Base-by-base conservation (phyloP, 2,888 invertebrate genomes). In the Ceraclea dissimilis region DNA sequence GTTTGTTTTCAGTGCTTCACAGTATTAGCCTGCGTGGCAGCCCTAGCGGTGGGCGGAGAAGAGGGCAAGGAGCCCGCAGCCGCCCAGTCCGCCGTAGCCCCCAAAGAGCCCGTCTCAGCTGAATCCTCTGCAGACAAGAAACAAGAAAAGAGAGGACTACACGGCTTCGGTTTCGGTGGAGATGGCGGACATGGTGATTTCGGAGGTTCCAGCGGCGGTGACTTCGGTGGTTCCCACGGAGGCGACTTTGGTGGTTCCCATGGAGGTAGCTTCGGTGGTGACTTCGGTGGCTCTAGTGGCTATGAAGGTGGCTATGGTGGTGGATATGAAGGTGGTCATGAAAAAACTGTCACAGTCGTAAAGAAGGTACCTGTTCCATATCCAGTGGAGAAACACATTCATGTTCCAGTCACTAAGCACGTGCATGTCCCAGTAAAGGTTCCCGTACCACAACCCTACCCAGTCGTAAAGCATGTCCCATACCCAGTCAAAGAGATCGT, bases 301-400 rank as follows among this genome's bases (percentile, higher is more conserved):
- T 65, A 66, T 31, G 63, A 58, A 47, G 70, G 53, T 16, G 68
- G 60, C 18, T 47, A 64, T 22, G 63, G 62, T 13, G 64, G 63
- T 10, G 58, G 55, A 26, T 65, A 65, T 52, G 67, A 69, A 17
- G 69, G 56, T 66, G 68, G 70, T 52, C 75, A 76, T 61, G 71
- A 76, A 57, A 86, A 84, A 71, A 83, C 82, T 11, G 76, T 85
- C 63, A 86, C 85, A 11, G 74, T 84, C 51, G 74, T 84, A 52
- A 89, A 86, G 67, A 88, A 88, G 62, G 84, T 90, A 20, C 78
- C 82, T 18, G 82, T 82, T 20, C 87, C 86, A 1, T 86, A 85
- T 66, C 85, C 87, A 31, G 86, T 88, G 0, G 85, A 85, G 65
- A 87, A 86, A 66, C 77, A 80, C 43, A 76, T 86, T 51, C 84